Base-by-base conservation (phyloP, 2,888 invertebrate genomes). In the Pandemis cinnamomeana region DNA sequence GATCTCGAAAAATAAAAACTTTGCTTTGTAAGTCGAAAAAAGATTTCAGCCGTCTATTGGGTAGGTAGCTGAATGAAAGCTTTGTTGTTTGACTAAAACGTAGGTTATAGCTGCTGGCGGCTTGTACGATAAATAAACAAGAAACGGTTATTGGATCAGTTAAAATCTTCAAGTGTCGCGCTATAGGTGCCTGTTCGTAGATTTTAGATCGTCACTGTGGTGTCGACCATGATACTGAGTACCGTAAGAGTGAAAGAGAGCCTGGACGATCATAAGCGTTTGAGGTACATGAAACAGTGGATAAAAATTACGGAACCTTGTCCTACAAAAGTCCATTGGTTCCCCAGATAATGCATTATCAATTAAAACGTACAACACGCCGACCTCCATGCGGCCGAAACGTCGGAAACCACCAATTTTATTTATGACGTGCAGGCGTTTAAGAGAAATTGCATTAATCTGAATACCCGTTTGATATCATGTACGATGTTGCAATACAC, bases 361-460 rank as follows among this genome's bases (percentile, higher is more conserved):
- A 91, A 91, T 91, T 90, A 90, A 74, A 90, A 88, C 83, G 87
- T 83, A 88, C 88, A 88, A 87, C 78, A 83, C 78, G 77, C 84
- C 82, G 85, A 86, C 88, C 89, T 89, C 89, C 86, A 81, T 82
- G 80, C 76, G 82, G 83, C 80, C 67, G 61, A 51, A 83, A 85
- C 86, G 84, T 87, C 88, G 85, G 86, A 85, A 89, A 90, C 89
- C 89, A 87, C 89, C 90, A 92, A 93, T 94, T 93, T 94, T 92
- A 94, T 94, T 93, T 94, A 93, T 90, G 93, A 93, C 92, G 92
- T 93, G 93, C 90, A 93, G 93, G 91, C 93, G 90, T 92, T 94
- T 94, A 94, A 94, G 92, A 93, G 92, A 93, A 93, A 94, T 93
- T 93, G 92, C 93, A 94, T 93, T 93, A 93, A 94, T 94, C 91